Base-by-base conservation (phyloP, 2,797 vertebrate genomes). In the Silurus lanzhouensis region DNA sequence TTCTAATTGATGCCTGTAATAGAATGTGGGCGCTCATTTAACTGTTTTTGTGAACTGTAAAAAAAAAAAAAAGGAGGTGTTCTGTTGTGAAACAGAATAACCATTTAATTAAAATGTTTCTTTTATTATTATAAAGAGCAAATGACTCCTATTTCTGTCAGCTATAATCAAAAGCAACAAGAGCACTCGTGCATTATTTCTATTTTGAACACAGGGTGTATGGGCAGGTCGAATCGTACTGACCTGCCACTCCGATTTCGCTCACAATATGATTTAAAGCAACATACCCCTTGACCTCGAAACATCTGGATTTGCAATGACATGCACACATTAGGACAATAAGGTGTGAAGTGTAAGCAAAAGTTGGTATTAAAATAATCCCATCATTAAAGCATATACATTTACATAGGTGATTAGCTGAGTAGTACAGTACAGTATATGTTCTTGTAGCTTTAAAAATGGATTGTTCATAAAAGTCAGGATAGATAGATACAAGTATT, bases 381-480 rank as follows among this genome's bases (percentile, higher is more conserved):
- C 58, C 57, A 78, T 13, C 10, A 61, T 20, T 19, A 2, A 66
- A 48, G 15, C 63, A 25, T 10, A 2, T 46, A 13, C 38, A 19
- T 81, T 52, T 81, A 81, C 46, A 27, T 22, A 66, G 58, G 8
- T 64, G 6, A 80, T 61, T 12, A 76, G 55, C 1, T 58, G 27
- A 76, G 12, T 27, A 38, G 17, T 12, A 58, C 9, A 77, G 25
- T 31, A 58, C 2, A 31, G 20, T 22, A 7, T 55, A 5, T 75
- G 75, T 6, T 64, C 60, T 80, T 63, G 20, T 48, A 80, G 22
- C 8, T 27, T n/a, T 67, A 15, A 81, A 66, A 81, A 81, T 19
- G n/a, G 78, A 52, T 81, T 81, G 19, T 19, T 19, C 61, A 66
- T 64, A 14, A 44, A 48, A 44, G 60, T 80, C 61, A 80, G 78